Evolutionary conservation across 2,888 invertebrate species (phyloP).

Genomic region (Hypselothyrea guttata): DNA sequence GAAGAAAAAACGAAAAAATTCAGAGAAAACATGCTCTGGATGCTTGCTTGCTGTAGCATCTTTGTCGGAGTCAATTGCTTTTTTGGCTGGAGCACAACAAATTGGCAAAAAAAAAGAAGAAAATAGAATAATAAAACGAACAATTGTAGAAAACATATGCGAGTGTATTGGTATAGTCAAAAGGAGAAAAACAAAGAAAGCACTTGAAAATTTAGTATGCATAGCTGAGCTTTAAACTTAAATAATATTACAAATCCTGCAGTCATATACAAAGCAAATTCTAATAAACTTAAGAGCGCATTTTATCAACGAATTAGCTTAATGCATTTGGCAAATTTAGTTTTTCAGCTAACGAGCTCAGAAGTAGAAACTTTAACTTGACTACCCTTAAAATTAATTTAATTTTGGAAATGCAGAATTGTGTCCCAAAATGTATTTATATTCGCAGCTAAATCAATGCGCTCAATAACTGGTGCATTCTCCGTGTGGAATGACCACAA

Average conservation of each 20-base stretch:
- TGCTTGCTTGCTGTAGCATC: slow-evolving; percentile 46
- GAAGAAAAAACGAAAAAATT: neutral
- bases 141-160: slow-evolving; percentile 53
- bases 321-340: slow-evolving; percentile 54
- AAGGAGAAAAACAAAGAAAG: slow-evolving; percentile 36
- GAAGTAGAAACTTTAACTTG: neutral
- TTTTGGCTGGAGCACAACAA: slow-evolving; percentile 42
- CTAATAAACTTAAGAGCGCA: slow-evolving; percentile 37
- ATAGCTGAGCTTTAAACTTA: slow-evolving; percentile 36
- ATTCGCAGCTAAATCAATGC: slow-evolving; percentile 35
- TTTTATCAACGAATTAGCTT: slow-evolving; percentile 29
- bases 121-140: slow-evolving; percentile 20
- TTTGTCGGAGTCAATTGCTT: slow-evolving; percentile 46
- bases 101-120: slow-evolving; percentile 9
- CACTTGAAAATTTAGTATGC: slow-evolving; percentile 32
- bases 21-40: slow-evolving; percentile 4
- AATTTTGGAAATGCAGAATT: slow-evolving; percentile 3
- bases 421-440: slow-evolving; percentile 29
- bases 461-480: slow-evolving; percentile 24
- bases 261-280: slow-evolving; percentile 38
- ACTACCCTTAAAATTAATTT: neutral
- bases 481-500: slow-evolving; percentile 36
- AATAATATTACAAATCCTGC: slow-evolving; percentile 20
- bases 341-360: slow-evolving; percentile 18
- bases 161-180: slow-evolving; percentile 37